Evolutionary conservation across 2,113 vertebrate genomes (phyloP), one percentile per base, ranked within the genome.

Genomic region (Brachyhypopomus occidentalis): DNA sequence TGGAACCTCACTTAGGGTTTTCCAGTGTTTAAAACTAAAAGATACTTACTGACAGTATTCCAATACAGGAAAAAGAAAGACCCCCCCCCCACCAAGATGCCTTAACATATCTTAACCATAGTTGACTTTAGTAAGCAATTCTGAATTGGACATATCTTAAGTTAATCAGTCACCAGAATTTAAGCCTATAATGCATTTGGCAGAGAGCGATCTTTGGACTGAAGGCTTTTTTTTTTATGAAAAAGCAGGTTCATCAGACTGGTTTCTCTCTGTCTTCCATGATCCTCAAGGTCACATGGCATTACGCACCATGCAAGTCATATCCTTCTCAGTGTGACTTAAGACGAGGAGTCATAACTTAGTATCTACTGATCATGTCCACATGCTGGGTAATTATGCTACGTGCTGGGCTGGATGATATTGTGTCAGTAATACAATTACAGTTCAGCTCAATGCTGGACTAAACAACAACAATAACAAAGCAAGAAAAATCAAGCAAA

Each of bases 71-170:
- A 45, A 34, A 75, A 52, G 16, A 69, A n/a, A 56, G 66, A 62
- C n/a, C 27, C 19, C 59, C 23, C 41, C 36, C 22, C 12, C 12
- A 8, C 45, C 0, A 3, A 60, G 55, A 52, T 2, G n/a, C 38
- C 45, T 74, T 20, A 25, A 22, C 27, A 20, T 66, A 77, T 72
- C 58, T 66, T 56, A 72, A 17, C n/a, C 7, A 60, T 52, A 1
- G 22, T 74, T 45, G 38, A 77, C 62, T 69, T 72, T 69, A 74
- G 59, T 66, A 77, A 76, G 56, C 36, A 45, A 48, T 27, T 69
- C 72, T 77, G 8, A 84, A 27, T 77, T 41, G 58, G 19, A 84
- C 34, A 56, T 41, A 77, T 73, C 58, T 59, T 0, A 81, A 81
- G 59, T 60, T 34, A 81, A 66, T 81, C 64, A 76, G 58, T 75